Conservation (phyloP, 2,797 vertebrate species). For the Betta splendens region DNA sequence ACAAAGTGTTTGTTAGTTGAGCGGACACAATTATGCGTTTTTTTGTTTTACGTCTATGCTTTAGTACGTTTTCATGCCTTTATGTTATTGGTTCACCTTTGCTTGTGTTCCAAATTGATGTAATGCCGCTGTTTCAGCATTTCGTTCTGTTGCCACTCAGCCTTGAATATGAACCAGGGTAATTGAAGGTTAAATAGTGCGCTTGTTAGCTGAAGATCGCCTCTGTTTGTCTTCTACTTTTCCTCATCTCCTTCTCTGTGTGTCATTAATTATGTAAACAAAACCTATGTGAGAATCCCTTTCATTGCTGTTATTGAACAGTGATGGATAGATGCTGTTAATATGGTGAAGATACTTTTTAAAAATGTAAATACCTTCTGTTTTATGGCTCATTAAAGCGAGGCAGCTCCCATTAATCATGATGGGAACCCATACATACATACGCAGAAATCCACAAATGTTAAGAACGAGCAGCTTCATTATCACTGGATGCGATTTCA, state of each 20-base stretch:
- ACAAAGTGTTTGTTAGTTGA: background rate
- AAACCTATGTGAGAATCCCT: slow-evolving; percentile 31
- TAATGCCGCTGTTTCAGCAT: background rate
- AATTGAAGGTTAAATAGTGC: background rate
- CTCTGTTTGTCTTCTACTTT: background rate
- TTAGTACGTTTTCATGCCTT: background rate
- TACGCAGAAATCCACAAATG: background rate
- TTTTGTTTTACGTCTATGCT: background rate
- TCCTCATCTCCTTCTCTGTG: background rate
- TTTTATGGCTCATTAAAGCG: slow-evolving; percentile 43
- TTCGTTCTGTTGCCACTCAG: too few relatives aligned
- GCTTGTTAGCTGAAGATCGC: background rate
- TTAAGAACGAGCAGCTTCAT: background rate
- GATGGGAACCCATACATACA: background rate
- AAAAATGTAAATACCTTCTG: slow-evolving; percentile 42
- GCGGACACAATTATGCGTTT: background rate
- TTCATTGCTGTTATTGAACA: slow-evolving; percentile 24
- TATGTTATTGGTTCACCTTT: background rate
- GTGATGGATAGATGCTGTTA: slow-evolving; percentile 47
- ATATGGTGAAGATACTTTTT: slow-evolving; percentile 16
- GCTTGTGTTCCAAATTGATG: background rate
- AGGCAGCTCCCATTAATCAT: slow-evolving; percentile 37
- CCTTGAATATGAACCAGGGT: background rate
- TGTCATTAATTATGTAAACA: slow-evolving; percentile 11
- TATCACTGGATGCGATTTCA: background rate